Conservation (phyloP, 35 echinoderm and acorn worm species). For the Amphiura filiformis region DNA sequence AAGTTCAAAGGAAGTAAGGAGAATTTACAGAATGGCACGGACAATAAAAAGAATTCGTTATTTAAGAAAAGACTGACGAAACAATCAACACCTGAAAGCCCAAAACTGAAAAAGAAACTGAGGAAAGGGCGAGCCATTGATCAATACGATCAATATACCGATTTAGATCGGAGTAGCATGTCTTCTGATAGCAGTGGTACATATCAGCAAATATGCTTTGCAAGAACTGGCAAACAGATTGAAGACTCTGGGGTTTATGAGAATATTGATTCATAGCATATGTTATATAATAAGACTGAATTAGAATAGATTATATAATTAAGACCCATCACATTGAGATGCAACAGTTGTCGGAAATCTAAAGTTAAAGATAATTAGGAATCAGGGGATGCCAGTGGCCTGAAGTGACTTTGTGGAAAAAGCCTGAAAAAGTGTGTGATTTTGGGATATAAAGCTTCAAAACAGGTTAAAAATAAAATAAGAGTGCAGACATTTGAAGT, state of each 20-base stretch:
- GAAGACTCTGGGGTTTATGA: neutral
- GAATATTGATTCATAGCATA: neutral
- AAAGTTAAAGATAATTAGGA: no score
- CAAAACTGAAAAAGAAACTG: neutral
- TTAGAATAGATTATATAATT: no score
- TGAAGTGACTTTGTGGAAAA: no score
- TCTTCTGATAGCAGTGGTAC: neutral
- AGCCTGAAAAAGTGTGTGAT: no score
- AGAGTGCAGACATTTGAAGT: no score
- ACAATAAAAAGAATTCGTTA: neutral
- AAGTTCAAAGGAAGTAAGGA: conserved; percentile 3
- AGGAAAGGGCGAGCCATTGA: neutral
- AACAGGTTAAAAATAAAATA: no score
- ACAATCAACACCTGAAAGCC: neutral
- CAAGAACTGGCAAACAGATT: neutral
- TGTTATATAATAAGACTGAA: no score
- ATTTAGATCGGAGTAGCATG: neutral
- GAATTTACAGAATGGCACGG: neutral
- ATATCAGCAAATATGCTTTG: neutral
- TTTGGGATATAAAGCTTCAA: no score
- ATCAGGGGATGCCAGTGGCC: no score
- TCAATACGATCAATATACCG: neutral
- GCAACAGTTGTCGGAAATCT: no score
- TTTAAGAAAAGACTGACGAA: neutral
- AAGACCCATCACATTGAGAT: no score